phyloP scores from a whole-genome alignment of 2,113 vertebrate species.

The Chaetorhynchus papuensis region DNA sequence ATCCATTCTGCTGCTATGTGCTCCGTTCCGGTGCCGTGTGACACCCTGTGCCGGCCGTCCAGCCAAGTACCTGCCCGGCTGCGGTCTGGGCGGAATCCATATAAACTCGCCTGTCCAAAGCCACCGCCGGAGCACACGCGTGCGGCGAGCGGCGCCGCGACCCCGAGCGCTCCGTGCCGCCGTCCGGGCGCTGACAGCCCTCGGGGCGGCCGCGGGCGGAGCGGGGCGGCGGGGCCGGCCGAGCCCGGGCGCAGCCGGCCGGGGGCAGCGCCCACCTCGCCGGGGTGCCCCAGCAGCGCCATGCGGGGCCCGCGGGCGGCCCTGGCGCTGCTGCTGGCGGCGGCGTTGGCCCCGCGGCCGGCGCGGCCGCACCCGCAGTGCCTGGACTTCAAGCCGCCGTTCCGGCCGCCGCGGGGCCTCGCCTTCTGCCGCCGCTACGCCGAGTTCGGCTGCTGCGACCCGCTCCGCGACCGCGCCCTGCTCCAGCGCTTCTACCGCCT shows the following conservation, averaged over 20 bases:
- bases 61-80: neutral
- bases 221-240: neutral
- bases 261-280: no score
- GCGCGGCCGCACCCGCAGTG: conserved; percentile 85
- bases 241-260: no score
- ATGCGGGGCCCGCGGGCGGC: neutral
- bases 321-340: conserved; percentile 13
- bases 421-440: conserved; percentile 86
- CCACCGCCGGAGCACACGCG: rapidly evolving
- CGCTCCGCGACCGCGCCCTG: conserved; percentile 76
- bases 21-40: neutral
- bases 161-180: neutral
- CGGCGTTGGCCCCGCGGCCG: conserved; percentile 22
- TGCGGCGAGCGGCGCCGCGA: rapidly evolving
- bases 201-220: neutral
- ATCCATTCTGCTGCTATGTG: neutral
- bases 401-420: conserved; percentile 79
- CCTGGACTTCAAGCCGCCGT: conserved; percentile 95
- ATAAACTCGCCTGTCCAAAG: rapidly evolving
- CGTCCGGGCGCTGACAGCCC: neutral
- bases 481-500: conserved; percentile 78
- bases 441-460: conserved; percentile 90
- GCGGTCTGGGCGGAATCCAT: rapidly evolving
- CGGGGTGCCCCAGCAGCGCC: no score
- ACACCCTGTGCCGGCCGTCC: rapidly evolving